phyloP scores from a whole-genome alignment of 2,797 vertebrate species.

The Calcarius lapponicus region DNA sequence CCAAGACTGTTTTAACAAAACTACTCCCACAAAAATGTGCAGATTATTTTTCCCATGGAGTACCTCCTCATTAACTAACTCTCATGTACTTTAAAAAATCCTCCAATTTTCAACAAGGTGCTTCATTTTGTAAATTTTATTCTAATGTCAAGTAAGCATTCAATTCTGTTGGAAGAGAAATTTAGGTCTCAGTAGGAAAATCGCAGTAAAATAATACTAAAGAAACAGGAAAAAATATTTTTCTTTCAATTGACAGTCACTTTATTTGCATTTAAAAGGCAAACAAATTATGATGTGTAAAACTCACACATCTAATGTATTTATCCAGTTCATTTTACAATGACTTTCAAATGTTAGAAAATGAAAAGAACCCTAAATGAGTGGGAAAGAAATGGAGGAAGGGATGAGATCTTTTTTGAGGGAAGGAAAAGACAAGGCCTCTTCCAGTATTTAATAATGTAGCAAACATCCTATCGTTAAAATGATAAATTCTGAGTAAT shows the following conservation, averaged over 20 bases:
- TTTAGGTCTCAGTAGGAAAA: conserved; percentile 36
- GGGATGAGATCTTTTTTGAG: not conserved
- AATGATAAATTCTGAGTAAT: conserved; percentile 54
- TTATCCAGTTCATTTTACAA: conserved; percentile 25
- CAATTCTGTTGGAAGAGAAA: conserved; percentile 9
- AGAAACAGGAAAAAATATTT: conserved; percentile 17
- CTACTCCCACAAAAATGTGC: not conserved
- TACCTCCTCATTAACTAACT: not conserved
- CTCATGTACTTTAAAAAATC: not conserved
- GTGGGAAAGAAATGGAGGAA: not conserved
- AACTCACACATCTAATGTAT: conserved; percentile 1
- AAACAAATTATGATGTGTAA: conserved; percentile 23
- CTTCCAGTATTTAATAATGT: conserved; percentile 3
- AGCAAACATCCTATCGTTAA: conserved; percentile 34
- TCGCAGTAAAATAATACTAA: conserved; percentile 34
- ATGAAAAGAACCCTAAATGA: not conserved
- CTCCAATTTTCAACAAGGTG: not conserved
- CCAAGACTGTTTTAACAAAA: not conserved
- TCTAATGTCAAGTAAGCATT: conserved; percentile 19
- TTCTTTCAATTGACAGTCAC: conserved; percentile 18
- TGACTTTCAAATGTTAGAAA: conserved; percentile 28
- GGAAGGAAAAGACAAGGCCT: not conserved
- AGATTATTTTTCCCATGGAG: not conserved
- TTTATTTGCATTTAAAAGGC: conserved; percentile 41
- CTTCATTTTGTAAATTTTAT: conserved; percentile 38